Percentiles rank a stretch among this genome's conserved stretches.
phyloP scores from a whole-genome alignment of 53 echinoderm and acorn worm genomes.

The Echinarachnius parma region DNA sequence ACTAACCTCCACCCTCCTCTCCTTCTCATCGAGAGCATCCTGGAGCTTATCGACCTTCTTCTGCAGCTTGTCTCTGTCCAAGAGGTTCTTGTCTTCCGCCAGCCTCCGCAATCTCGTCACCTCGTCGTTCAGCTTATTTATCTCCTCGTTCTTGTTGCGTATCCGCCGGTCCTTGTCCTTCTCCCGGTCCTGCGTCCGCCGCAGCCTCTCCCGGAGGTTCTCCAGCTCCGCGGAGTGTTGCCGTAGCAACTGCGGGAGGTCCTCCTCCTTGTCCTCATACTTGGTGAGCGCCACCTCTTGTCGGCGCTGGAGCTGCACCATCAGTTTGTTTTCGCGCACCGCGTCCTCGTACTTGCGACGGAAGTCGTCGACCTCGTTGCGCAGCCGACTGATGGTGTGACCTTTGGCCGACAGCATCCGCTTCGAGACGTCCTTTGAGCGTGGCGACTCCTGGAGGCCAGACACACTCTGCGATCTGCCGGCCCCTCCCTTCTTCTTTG shows the following conservation, averaged over 20 bases:
- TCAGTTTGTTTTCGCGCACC: slow-evolving; percentile 72
- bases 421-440: slow-evolving; percentile 52
- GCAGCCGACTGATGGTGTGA: slow-evolving; percentile 89
- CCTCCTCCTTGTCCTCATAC: slow-evolving; percentile 78
- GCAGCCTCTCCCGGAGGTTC: slow-evolving; percentile 50
- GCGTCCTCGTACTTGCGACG: slow-evolving; percentile 71
- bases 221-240: slow-evolving; percentile 88
- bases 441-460: slow-evolving; percentile 58
- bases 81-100: slow-evolving; percentile 68
- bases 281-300: slow-evolving; percentile 82
- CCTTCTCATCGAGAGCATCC: slow-evolving; percentile 62
- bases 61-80: slow-evolving; percentile 78
- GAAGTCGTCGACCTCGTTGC: slow-evolving; percentile 80
- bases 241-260: slow-evolving; percentile 77
- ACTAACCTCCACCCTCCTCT: slow-evolving; percentile 63
- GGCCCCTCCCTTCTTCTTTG: slow-evolving; percentile 34
- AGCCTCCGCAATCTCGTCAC: slow-evolving; percentile 55
- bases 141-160: slow-evolving; percentile 72
- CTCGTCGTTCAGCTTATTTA: slow-evolving; percentile 61
- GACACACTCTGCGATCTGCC: slow-evolving; percentile 69
- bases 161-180: slow-evolving; percentile 69
- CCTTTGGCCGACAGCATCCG: slow-evolving; percentile 98
- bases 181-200: slow-evolving; percentile 63
- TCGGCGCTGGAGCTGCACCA: slow-evolving; percentile 74
- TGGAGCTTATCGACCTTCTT: slow-evolving; percentile 46